These are phyloP conservation scores for Spea multiplicata DNA, from an alignment of 2,113 vertebrate genomes.

Conservation along the genomic window DNA sequence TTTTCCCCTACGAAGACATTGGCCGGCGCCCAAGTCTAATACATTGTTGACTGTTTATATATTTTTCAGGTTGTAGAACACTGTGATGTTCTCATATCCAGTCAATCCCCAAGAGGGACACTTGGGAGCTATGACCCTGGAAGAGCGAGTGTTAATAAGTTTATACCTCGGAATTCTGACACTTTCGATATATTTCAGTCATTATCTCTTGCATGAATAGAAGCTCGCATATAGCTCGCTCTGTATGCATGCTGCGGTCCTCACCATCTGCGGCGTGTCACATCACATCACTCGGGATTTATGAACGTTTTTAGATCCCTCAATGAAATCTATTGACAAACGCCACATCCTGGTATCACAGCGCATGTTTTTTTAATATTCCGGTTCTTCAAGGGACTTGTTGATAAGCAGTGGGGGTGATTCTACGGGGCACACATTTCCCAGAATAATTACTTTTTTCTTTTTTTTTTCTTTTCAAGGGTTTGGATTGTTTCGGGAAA, in stretches of 20 bases:
- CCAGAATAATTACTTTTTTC: neutral
- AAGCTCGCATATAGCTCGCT: neutral
- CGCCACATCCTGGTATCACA: neutral
- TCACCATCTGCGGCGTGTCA: neutral
- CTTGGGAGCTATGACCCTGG: no score
- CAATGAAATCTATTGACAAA: neutral
- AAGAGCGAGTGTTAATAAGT: no score
- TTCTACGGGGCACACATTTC: neutral
- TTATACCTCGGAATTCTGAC: no score
- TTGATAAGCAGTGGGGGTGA: neutral
- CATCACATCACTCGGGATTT: neutral
- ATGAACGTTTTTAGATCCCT: neutral
- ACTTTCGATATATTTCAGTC: neutral
- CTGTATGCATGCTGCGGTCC: neutral
- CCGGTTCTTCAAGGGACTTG: neutral
- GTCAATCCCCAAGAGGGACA: no score
- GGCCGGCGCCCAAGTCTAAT: no score
- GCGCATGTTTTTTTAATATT: neutral
- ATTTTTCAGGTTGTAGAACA: no score
- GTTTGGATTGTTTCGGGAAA: neutral
- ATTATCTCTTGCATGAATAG: neutral
- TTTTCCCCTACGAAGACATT: no score
- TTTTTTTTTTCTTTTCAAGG: neutral
- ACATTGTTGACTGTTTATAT: no score
- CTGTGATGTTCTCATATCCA: no score